These are phyloP conservation scores for Leptothorax acervorum DNA, from an alignment of 2,888 invertebrate genomes.

Conservation along the genomic window DNA sequence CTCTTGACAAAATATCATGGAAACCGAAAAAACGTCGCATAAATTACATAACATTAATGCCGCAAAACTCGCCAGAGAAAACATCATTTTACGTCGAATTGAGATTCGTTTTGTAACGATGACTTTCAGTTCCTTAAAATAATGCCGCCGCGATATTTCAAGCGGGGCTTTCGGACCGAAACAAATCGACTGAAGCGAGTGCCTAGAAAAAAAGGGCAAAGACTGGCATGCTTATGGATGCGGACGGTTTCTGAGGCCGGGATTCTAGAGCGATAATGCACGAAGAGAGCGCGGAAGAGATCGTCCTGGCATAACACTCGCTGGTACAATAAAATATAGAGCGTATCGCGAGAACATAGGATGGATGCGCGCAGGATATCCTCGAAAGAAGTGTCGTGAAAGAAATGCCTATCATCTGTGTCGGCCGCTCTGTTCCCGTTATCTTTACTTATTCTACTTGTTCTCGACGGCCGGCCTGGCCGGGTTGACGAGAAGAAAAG, in stretches of 20 bases:
- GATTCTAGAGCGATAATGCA: slow-evolving; percentile 25
- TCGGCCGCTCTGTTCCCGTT: slow-evolving; percentile 71
- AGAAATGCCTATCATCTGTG: slow-evolving; percentile 70
- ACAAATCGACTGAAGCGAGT: slow-evolving; percentile 57
- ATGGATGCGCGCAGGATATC: slow-evolving; percentile 33
- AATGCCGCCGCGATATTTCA: slow-evolving; percentile 24
- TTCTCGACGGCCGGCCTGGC: slow-evolving; percentile 34
- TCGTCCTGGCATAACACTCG: slow-evolving; percentile 44
- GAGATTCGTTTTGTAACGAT: background rate
- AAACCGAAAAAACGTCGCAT: slow-evolving; percentile 6
- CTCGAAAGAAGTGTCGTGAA: slow-evolving; percentile 45
- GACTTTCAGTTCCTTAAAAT: slow-evolving; percentile 18
- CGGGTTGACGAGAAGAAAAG: slow-evolving; percentile 27
- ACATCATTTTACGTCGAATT: background rate
- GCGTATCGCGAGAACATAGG: slow-evolving; percentile 42
- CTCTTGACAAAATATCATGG: background rate
- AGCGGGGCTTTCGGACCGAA: slow-evolving; percentile 7
- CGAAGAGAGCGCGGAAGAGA: slow-evolving; percentile 43
- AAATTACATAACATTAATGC: slow-evolving; percentile 1
- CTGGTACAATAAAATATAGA: slow-evolving; percentile 66
- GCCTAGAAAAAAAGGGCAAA: slow-evolving; percentile 13
- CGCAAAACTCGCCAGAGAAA: background rate
- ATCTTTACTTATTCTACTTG: slow-evolving; percentile 68
- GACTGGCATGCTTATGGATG: background rate
- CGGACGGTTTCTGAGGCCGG: slow-evolving; percentile 15